These are phyloP conservation scores for Epirrhoe tristata DNA, from an alignment of 2,888 invertebrate species.

Conservation along the genomic window DNA sequence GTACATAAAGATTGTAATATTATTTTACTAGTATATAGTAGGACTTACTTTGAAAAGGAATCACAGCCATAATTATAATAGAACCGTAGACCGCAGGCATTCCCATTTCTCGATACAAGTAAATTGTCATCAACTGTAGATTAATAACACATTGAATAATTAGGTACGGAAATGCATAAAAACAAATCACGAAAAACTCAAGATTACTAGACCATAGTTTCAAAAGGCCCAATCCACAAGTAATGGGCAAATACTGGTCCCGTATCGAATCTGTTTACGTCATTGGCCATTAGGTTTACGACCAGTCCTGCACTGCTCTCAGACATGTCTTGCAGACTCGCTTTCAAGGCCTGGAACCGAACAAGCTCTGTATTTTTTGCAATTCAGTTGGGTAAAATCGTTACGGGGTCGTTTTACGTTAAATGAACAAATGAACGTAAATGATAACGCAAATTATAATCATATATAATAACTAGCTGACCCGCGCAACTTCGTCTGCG, in stretches of 20 bases:
- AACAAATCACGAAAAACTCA: background rate
- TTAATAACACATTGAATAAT: background rate
- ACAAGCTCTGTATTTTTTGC: background rate
- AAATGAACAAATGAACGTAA: background rate
- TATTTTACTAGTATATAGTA: too few relatives aligned
- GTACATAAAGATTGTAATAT: too few relatives aligned
- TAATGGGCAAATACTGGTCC: constrained; percentile 89
- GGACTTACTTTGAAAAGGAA: constrained; percentile 79
- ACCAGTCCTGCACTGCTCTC: constrained; percentile 79
- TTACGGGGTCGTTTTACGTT: background rate
- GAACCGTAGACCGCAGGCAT: constrained; percentile 83
- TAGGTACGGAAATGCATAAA: background rate
- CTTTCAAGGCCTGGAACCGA: constrained; percentile 70
- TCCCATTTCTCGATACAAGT: constrained; percentile 84
- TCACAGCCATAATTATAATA: constrained; percentile 73
- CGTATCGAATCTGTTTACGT: constrained; percentile 91
- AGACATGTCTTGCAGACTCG: constrained; percentile 73
- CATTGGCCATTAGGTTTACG: constrained; percentile 89
- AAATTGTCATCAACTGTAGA: constrained; percentile 73
- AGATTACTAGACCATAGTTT: constrained; percentile 82
- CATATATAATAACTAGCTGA: too few relatives aligned
- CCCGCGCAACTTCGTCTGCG: too few relatives aligned
- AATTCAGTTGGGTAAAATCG: too few relatives aligned
- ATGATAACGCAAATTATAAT: too few relatives aligned
- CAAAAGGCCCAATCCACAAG: constrained; percentile 90